Conservation (phyloP, 1,140 invertebrate genomes). For the Parasteatoda tepidariorum region DNA sequence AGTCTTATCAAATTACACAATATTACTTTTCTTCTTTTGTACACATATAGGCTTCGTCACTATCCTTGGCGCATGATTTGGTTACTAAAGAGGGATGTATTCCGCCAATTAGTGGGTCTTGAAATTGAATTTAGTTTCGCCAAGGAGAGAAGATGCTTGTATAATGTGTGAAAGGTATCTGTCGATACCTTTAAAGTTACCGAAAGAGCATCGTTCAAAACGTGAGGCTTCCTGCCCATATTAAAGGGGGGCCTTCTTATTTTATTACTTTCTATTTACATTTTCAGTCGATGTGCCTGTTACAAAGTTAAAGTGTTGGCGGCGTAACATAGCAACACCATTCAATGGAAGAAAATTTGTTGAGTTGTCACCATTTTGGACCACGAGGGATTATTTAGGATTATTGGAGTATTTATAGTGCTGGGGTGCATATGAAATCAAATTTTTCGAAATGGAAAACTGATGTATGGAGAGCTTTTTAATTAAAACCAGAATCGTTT, state of each 20-base stretch:
- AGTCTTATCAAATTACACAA: too few relatives aligned
- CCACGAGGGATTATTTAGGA: not conserved
- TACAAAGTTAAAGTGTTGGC: conserved; percentile 30
- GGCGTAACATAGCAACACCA: conserved; percentile 41
- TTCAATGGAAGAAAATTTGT: not conserved
- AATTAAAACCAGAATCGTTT: too few relatives aligned
- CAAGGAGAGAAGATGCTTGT: not conserved
- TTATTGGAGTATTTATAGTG: too few relatives aligned
- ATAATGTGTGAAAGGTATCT: not conserved
- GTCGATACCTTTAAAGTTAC: conserved; percentile 27
- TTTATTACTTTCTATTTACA: conserved; percentile 53
- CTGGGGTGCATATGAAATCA: too few relatives aligned
- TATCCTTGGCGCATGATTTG: too few relatives aligned
- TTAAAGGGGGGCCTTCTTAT: conserved; percentile 36
- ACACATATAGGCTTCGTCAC: too few relatives aligned
- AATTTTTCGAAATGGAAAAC: too few relatives aligned
- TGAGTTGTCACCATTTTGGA: conserved; percentile 8
- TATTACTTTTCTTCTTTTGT: too few relatives aligned
- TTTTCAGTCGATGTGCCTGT: conserved; percentile 10
- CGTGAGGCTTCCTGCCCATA: not conserved
- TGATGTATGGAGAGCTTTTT: too few relatives aligned
- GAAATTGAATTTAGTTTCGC: conserved; percentile 50
- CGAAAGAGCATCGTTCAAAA: conserved; percentile 7
- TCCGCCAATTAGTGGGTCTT: conserved; percentile 33
- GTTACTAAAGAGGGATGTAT: too few relatives aligned